phyloP scores from a whole-genome alignment of 2,888 invertebrate genomes.

The Seira ritae region DNA sequence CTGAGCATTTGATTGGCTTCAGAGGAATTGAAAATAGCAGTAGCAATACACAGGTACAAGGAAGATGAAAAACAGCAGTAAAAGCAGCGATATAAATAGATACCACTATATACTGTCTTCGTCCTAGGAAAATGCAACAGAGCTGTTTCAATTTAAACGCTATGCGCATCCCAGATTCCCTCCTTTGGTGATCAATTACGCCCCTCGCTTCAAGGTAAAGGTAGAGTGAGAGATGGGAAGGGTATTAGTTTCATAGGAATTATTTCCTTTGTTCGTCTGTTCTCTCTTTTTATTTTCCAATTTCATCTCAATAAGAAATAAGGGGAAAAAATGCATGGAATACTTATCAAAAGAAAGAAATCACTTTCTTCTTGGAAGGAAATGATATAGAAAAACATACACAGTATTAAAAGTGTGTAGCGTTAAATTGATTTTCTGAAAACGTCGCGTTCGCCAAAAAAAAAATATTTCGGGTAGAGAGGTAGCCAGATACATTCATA shows the following conservation, averaged over 20 bases:
- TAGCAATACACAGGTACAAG: no score
- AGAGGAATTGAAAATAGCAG: no score
- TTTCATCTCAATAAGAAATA: not conserved
- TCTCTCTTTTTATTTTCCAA: no score
- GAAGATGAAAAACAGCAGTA: no score
- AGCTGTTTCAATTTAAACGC: slow-evolving; percentile 23
- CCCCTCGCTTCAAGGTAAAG: not conserved
- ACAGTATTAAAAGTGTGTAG: not conserved
- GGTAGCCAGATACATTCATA: no score
- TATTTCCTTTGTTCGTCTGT: no score
- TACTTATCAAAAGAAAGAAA: no score
- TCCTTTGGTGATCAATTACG: not conserved
- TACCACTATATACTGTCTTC: not conserved
- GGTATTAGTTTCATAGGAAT: not conserved
- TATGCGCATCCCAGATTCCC: not conserved
- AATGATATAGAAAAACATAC: no score
- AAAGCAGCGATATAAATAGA: no score
- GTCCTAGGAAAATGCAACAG: slow-evolving; percentile 14
- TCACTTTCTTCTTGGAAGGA: no score
- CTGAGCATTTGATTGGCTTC: no score
- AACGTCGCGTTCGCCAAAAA: not conserved
- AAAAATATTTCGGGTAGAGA: not conserved
- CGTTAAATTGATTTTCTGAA: not conserved
- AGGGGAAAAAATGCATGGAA: not conserved
- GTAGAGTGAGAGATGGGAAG: no score